Base-by-base conservation (phyloP, 2,797 vertebrate species). In the Eleutherodactylus coqui region DNA sequence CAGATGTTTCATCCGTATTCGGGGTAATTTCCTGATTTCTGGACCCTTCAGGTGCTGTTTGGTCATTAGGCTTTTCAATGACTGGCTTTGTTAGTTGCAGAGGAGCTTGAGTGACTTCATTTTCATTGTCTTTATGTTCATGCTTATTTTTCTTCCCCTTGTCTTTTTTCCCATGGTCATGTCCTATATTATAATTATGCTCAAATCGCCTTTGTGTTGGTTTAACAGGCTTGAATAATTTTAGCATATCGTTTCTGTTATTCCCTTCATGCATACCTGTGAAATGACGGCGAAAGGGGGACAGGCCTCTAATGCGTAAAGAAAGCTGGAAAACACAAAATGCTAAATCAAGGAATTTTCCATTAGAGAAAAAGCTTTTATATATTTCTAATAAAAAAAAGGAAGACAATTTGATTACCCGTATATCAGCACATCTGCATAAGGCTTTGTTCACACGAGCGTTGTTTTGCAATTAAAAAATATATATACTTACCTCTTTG, bases 91-190 rank as follows among this genome's bases (percentile, higher is more conserved):
- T 62, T 47, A 4, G 11, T 29, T 75, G 69, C 19, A 49, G 27
- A 29, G 24, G 29, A 43, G 38, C 11, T 32, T 55, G 38, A 49
- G 73, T 29, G 10, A 19, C 34, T 79, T 32, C 27, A 79, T 27
- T 79, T 55, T 17, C 17, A 4, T 19, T 36, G 58, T 76, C 27
- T 55, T 83, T 81, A 67, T 73, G 5, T 27, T 43, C 32, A 11
- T 64, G 45, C n/a, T 78, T 73, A 14, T 38, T 45, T 10, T 72
- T 55, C 7, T 3, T 1, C 58, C 47, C 43, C 32, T 58, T 80
- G 10, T 24, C 21, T 53, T 78, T 82, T 19, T 47, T 69, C 45
- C n/a, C 73, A 36, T 58, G 19, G 77, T 79, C 77, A 7, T 58
- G 45, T 67, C 8, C 17, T 67, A 45, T 58, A 14, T 55, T 34